Conservation (phyloP, 1,140 invertebrate genomes). For the Brachionus plicatilis region DNA sequence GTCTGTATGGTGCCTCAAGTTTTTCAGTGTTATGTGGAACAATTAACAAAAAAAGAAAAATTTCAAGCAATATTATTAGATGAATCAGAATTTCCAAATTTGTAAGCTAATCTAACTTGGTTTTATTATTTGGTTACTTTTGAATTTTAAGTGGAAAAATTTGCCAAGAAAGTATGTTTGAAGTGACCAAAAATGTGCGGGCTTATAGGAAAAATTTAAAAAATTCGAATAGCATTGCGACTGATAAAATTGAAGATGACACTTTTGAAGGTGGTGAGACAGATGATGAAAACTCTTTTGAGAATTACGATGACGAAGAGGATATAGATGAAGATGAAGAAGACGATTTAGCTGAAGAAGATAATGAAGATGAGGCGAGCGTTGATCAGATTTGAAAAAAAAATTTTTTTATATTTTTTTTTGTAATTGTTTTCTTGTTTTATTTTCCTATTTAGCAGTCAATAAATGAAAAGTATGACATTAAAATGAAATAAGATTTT, state of each 20-base stretch:
- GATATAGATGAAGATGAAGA: constrained; percentile 2
- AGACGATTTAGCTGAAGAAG: not conserved
- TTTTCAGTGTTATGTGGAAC: not conserved
- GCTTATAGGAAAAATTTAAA: not conserved
- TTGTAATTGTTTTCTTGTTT: not conserved
- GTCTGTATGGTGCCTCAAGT: not conserved
- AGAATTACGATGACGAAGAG: constrained; percentile 31
- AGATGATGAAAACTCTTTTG: constrained; percentile 29
- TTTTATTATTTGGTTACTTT: not conserved
- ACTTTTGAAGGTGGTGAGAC: not conserved
- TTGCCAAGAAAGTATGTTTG: not conserved
- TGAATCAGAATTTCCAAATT: constrained; percentile 8
- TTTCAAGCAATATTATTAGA: not conserved
- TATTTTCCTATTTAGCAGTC: not conserved
- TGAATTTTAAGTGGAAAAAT: not conserved
- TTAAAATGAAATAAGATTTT: no score
- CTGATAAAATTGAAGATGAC: constrained; percentile 8
- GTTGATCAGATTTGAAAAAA: not conserved
- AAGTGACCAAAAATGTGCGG: not conserved
- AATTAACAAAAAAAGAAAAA: not conserved
- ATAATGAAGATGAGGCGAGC: constrained; percentile 8
- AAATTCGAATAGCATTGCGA: not conserved
- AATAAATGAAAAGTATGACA: not conserved
- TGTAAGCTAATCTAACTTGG: not conserved
- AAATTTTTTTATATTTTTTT: no score